Conservation (phyloP, 2,888 invertebrate species). For the Idaea biselata region DNA sequence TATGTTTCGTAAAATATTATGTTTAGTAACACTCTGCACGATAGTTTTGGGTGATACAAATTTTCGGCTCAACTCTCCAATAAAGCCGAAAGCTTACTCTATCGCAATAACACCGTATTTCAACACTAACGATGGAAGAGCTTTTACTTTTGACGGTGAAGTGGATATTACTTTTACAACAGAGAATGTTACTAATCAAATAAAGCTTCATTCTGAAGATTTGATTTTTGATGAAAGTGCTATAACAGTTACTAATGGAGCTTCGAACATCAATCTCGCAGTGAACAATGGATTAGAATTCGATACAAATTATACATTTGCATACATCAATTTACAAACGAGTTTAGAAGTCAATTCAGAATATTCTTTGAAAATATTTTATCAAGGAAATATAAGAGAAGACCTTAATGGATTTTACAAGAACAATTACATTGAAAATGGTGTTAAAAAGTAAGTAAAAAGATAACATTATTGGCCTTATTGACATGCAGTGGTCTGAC, state of each 20-base stretch:
- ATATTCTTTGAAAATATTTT: slow-evolving; percentile 75
- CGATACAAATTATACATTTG: slow-evolving; percentile 66
- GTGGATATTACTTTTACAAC: slow-evolving; percentile 63
- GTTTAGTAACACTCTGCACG: slow-evolving; percentile 38
- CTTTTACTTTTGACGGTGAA: slow-evolving; percentile 73
- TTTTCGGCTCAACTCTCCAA: slow-evolving; percentile 59
- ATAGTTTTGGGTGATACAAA: slow-evolving; percentile 49
- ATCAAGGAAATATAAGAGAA: slow-evolving; percentile 76
- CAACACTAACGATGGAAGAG: slow-evolving; percentile 53
- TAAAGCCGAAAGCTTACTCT: slow-evolving; percentile 77
- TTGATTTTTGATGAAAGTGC: slow-evolving; percentile 46
- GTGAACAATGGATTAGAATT: slow-evolving; percentile 49
- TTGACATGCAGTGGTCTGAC: not conserved
- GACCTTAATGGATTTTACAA: slow-evolving; percentile 83
- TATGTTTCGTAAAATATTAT: slow-evolving; percentile 44
- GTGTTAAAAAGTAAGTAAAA: slow-evolving; percentile 73
- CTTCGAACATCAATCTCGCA: slow-evolving; percentile 34
- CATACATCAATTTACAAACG: slow-evolving; percentile 63
- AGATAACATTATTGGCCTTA: not conserved
- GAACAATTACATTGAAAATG: slow-evolving; percentile 76
- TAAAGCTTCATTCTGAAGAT: slow-evolving; percentile 66
- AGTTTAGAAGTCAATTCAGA: slow-evolving; percentile 51
- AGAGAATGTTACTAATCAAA: slow-evolving; percentile 44
- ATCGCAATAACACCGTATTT: slow-evolving; percentile 78
- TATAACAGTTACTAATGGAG: slow-evolving; percentile 44